Percentiles rank a stretch among this genome's conserved stretches.
Evolutionary conservation across 2,888 invertebrate species (phyloP).

Genomic region (Platycnemis pennipes): DNA sequence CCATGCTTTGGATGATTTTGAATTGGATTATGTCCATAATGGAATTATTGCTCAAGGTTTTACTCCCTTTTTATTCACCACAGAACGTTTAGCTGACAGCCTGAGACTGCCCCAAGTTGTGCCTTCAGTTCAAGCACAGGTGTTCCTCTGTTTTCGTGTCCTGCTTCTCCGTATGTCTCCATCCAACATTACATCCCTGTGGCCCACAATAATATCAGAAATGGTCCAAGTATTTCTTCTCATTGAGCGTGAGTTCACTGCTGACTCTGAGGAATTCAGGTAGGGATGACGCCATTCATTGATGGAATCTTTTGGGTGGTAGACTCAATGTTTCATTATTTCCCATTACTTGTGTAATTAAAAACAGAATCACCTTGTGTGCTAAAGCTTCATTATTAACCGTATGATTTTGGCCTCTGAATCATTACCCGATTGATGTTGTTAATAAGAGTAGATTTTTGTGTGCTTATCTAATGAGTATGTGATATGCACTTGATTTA

Average conservation of each 20-base stretch:
- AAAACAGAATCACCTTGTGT: too few relatives aligned
- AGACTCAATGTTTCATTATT: too few relatives aligned
- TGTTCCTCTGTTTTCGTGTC: slow-evolving; percentile 93
- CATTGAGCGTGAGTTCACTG: slow-evolving; percentile 90
- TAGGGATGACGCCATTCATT: slow-evolving; percentile 76
- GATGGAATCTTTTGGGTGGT: slow-evolving; percentile 18
- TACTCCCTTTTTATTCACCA: slow-evolving; percentile 72
- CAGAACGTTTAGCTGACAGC: slow-evolving; percentile 92
- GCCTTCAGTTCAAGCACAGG: slow-evolving; percentile 90
- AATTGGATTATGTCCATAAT: too few relatives aligned
- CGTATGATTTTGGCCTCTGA: too few relatives aligned
- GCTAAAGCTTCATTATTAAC: too few relatives aligned
- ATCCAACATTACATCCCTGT: slow-evolving; percentile 91
- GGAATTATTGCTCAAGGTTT: not conserved
- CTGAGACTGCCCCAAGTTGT: slow-evolving; percentile 87
- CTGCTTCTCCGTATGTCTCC: slow-evolving; percentile 91
- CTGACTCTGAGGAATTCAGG: slow-evolving; percentile 89
- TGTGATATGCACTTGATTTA: too few relatives aligned
- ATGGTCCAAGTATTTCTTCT: slow-evolving; percentile 93
- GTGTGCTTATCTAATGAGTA: too few relatives aligned
- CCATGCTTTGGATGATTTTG: too few relatives aligned
- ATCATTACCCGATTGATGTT: too few relatives aligned
- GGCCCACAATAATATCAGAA: slow-evolving; percentile 96
- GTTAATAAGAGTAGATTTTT: too few relatives aligned
- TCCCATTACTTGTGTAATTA: too few relatives aligned